These are phyloP conservation scores for Scaptomyza graminum DNA, from an alignment of 1,140 invertebrate species.

Conservation along the genomic window DNA sequence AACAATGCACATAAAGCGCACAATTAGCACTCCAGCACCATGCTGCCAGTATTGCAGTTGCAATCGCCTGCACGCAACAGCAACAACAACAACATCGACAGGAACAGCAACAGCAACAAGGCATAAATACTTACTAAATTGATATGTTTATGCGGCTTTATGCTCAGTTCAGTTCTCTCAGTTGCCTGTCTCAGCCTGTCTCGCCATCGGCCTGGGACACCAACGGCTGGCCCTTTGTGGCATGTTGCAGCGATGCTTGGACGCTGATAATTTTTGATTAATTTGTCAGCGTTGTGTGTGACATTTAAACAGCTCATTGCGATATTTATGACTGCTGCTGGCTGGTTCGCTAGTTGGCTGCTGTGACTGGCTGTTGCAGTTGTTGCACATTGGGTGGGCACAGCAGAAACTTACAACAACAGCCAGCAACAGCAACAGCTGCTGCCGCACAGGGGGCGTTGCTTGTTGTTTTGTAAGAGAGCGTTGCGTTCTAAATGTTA, in stretches of 20 bases:
- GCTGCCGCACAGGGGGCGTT: slow-evolving; percentile 53
- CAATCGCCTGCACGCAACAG: slow-evolving; percentile 41
- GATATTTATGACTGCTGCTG: slow-evolving; percentile 75
- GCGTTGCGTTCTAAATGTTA: slow-evolving; percentile 50
- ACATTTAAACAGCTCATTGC: slow-evolving; percentile 81
- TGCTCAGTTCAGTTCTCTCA: slow-evolving; percentile 34
- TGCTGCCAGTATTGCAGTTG: slow-evolving; percentile 48
- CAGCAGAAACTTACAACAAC: slow-evolving; percentile 28
- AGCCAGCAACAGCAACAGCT: slow-evolving; percentile 15
- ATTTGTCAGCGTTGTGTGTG: slow-evolving; percentile 81
- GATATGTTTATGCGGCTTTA: slow-evolving; percentile 74
- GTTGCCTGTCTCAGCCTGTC: slow-evolving; percentile 24
- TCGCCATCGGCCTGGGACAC: too few relatives aligned
- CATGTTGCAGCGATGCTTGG: slow-evolving; percentile 70
- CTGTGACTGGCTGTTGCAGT: slow-evolving; percentile 33
- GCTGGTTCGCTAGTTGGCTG: background rate
- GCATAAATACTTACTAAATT: slow-evolving; percentile 71
- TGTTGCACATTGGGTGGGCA: slow-evolving; percentile 65
- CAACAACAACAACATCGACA: slow-evolving; percentile 14
- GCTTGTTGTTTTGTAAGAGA: slow-evolving; percentile 35
- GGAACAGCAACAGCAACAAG: slow-evolving; percentile 8
- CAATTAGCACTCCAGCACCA: slow-evolving; percentile 77
- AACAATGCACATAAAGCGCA: slow-evolving; percentile 72
- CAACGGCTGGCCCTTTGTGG: slow-evolving; percentile 40
- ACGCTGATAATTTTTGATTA: slow-evolving; percentile 80